Evolutionary conservation across 2,797 vertebrate species (phyloP), one percentile per base, ranked within the genome.

Genomic region (Chloroceryle inda): DNA sequence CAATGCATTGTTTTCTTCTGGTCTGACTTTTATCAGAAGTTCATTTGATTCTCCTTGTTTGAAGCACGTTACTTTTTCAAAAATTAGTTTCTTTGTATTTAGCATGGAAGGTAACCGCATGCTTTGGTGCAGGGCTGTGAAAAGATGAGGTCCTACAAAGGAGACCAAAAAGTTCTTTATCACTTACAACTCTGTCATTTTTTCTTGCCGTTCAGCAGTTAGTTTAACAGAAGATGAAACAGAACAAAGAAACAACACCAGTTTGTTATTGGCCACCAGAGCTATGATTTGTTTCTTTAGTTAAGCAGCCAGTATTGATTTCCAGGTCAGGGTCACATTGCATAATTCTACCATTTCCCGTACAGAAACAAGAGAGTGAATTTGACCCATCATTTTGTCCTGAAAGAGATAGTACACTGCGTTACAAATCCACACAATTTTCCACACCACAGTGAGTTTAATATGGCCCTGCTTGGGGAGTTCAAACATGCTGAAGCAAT

Each of bases 231-330:
- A 76, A 92, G 78, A 73, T 82, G 61, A 81, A 81, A 62, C 17
- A 84, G 92, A 94, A 94, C 85, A 94, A 96, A 92, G 91, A 66
- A 85, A 49, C 53, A 80, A 55, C 79, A 71, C n/a, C 50, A 47
- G 64, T 93, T 92, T 85, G 89, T 89, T 89, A 89, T 35, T 95
- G 92, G 89, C 92, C 62, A 85, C 79, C 61, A 61, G 67, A 89
- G 61, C 47, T 3, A 2, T 4, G 1, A 95, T 93, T 96, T 91
- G 92, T 87, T 96, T 89, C 89, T 89, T 82, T 66, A 88, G 87
- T 85, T 95, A 94, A 95, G 79, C 72, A 94, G 82, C 73, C 53
- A 49, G 64, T 83, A 93, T 71, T 81, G 85, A 95, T 91, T 91
- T 69, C 75, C 52, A 89, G 88, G 87, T 92, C 92, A 94, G 85